Base-by-base conservation (phyloP, 1,140 invertebrate species). In the Melitaea cinxia region DNA sequence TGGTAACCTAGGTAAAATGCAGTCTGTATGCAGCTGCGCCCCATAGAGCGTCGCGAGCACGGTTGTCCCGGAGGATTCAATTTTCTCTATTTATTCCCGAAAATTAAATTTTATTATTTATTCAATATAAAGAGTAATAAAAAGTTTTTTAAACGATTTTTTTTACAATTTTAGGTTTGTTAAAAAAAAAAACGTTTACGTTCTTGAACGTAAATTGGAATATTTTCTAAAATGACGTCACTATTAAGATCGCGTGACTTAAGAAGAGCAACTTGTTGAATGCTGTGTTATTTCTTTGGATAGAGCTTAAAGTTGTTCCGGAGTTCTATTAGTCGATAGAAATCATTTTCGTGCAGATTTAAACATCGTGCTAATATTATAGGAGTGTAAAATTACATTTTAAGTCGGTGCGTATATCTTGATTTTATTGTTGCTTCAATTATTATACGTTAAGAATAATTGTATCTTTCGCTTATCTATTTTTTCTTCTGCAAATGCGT, bases 21-120 rank as follows among this genome's bases (percentile, higher is more conserved):
- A 73, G 64, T 69, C 53, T 49, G 42, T 39, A 70, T 73, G 71
- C 71, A 73, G 54, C 59, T 61, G 60, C 60, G 64, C 63, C 59
- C 63, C 47, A 45, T 21, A 28, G 21, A 63, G 56, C 56, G 64
- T 42, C 50, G 65, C 42, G 19, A 33, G 9, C 39, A 24, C 53
- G 60, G 21, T 53, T 26, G 21, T 55, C 23, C 33, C 50, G 21
- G 33, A 52, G 23, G 17, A 21, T 26, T 37, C 30, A 52, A n/a
- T 37, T 15, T 33, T 14, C 5, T 17, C 14, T 42, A 5, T 42
- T 17, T 42, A 17, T 42, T 42, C 17, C 4, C 6, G 1, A 42
- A 6, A 17, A 7, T 42, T 17, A 4, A 14, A 37, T 4, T 35
- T 19, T 42, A 6, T 42, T 42, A 2, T 14, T 14, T n/a, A 37